Conservation (phyloP, 2,888 invertebrate species). For the Helobdella robusta region DNA sequence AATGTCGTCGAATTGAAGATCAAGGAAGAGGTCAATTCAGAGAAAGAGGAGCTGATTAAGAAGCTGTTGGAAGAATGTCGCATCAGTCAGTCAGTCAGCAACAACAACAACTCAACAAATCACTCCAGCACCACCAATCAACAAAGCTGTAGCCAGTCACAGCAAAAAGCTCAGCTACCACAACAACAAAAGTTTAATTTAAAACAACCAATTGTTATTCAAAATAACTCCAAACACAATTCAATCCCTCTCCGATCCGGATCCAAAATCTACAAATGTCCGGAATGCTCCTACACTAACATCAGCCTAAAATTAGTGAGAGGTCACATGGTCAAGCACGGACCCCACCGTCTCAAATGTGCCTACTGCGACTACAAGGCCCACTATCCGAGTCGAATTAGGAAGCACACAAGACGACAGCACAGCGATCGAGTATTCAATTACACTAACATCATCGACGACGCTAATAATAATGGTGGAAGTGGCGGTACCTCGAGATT, state of each 20-base stretch:
- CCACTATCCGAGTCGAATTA: slow-evolving; percentile 31
- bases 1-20: slow-evolving; percentile 15
- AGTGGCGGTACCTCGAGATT: no score
- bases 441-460: slow-evolving; percentile 23
- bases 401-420: slow-evolving; percentile 27
- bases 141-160: not conserved
- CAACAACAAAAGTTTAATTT: no score
- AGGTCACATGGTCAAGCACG: slow-evolving; percentile 33
- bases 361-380: slow-evolving; percentile 30
- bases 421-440: slow-evolving; percentile 25
- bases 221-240: not conserved
- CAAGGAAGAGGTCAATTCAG: slow-evolving; percentile 23
- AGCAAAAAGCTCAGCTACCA: not conserved
- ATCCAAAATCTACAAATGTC: slow-evolving; percentile 23
- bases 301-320: slow-evolving; percentile 26
- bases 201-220: slow-evolving; percentile 2
- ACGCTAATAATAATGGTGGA: not conserved
- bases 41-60: slow-evolving; percentile 25
- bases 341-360: slow-evolving; percentile 32
- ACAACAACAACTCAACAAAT: not conserved
- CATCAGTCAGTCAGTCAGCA: not conserved
- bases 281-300: slow-evolving; percentile 28
- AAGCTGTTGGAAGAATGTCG: slow-evolving; percentile 23
- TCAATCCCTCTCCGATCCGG: slow-evolving; percentile 9
- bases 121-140: not conserved